phyloP scores from a whole-genome alignment of 2,888 invertebrate genomes.

The Thera britannica region DNA sequence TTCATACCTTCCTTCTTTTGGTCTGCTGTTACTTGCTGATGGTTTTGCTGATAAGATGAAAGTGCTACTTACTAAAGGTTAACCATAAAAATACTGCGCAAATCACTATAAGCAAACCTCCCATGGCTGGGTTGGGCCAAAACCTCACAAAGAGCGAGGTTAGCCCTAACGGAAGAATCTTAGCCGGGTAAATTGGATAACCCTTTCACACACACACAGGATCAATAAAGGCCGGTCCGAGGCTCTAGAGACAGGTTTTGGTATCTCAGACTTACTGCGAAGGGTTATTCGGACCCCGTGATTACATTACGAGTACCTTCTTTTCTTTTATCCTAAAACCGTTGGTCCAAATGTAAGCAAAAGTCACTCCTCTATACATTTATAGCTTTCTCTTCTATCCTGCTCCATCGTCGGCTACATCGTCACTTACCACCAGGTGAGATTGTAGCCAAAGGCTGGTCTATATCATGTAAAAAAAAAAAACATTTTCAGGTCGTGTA shows the following conservation, averaged over 20 bases:
- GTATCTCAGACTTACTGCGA: constrained; percentile 3
- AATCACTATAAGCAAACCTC: constrained; percentile 15
- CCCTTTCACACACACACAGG: constrained; percentile 32
- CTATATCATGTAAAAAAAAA: too few species aligned
- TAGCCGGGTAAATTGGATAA: constrained; percentile 36
- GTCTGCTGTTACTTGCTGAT: too few species aligned
- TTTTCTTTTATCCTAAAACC: too few species aligned
- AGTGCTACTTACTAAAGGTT: constrained; percentile 11
- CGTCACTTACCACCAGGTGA: too few species aligned
- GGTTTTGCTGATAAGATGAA: not conserved
- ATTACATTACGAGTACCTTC: not conserved
- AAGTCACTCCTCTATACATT: too few species aligned
- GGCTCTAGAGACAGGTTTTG: constrained; percentile 15
- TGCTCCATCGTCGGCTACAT: too few species aligned
- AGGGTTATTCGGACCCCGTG: constrained; percentile 4
- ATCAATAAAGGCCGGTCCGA: constrained; percentile 31
- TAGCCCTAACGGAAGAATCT: constrained; percentile 19
- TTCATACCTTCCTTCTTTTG: constrained; percentile 2
- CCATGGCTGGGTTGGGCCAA: constrained; percentile 10
- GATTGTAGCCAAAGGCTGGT: too few species aligned
- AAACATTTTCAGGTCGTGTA: too few species aligned
- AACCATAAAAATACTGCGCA: constrained; percentile 22
- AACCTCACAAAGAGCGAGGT: constrained; percentile 22
- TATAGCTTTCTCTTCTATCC: too few species aligned
- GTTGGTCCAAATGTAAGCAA: too few species aligned